phyloP scores from a whole-genome alignment of 1,140 invertebrate species.

The Luehdorfia chinensis region DNA sequence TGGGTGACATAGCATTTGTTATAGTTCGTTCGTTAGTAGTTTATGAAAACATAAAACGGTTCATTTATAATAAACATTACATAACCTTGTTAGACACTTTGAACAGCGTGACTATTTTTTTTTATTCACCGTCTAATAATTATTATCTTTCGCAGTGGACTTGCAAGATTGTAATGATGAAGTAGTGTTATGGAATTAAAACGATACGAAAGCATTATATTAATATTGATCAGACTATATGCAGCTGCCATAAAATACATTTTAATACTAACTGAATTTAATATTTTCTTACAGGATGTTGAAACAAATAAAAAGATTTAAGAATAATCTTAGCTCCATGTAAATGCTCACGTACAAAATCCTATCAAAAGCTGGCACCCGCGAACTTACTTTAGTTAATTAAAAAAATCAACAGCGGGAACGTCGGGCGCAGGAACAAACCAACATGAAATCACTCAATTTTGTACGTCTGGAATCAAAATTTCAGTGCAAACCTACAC shows the following conservation, averaged over 20 bases:
- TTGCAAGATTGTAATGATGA: no score
- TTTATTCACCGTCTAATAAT: no score
- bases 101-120: no score
- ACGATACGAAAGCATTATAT: not conserved
- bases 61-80: no score
- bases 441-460: conserved; percentile 1
- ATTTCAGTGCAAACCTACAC: conserved; percentile 11
- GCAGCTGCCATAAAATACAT: no score
- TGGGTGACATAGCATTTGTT: no score
- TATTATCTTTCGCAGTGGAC: no score
- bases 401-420: conserved; percentile 10
- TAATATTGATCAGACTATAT: not conserved
- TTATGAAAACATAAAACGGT: no score
- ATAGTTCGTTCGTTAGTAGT: no score
- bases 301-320: conserved; percentile 11
- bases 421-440: conserved; percentile 7
- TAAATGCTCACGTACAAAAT: conserved; percentile 13
- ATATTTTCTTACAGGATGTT: not conserved
- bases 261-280: no score
- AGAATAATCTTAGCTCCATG: conserved; percentile 7
- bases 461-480: conserved; percentile 5
- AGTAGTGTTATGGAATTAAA: no score
- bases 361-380: conserved; percentile 8
- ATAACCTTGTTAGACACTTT: no score
- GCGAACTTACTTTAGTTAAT: conserved; percentile 12